Evolutionary conservation across 1,140 invertebrate species (phyloP).

Genomic region (Kradibia gibbosae): DNA sequence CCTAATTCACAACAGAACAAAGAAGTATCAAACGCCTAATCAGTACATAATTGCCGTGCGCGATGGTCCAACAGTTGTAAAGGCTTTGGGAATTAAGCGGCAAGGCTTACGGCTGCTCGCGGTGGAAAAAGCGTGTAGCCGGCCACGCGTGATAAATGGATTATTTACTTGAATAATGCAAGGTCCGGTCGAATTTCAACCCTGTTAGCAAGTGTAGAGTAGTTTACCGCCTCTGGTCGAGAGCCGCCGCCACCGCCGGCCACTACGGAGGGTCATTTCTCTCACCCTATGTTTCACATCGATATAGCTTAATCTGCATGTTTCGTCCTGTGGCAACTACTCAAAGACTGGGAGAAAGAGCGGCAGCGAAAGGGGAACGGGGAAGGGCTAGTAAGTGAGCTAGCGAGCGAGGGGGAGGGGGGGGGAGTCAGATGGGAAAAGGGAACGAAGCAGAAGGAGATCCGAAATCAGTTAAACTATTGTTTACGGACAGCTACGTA

Average conservation of each 20-base stretch:
- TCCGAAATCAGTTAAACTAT: slow-evolving; percentile 14
- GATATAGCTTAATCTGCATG: slow-evolving; percentile 44
- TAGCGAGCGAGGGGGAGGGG: background rate
- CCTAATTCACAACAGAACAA: too few relatives aligned
- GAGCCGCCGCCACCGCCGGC: background rate
- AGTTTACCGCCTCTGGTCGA: slow-evolving; percentile 47
- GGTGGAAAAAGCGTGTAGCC: slow-evolving; percentile 7
- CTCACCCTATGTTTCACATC: slow-evolving; percentile 48
- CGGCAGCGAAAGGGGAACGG: background rate
- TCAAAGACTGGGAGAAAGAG: slow-evolving; percentile 20
- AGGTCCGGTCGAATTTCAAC: slow-evolving; percentile 43
- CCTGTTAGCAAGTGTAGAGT: slow-evolving; percentile 40
- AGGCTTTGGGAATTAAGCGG: slow-evolving; percentile 43
- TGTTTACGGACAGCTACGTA: background rate
- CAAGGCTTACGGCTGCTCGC: background rate
- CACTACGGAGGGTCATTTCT: slow-evolving; percentile 40
- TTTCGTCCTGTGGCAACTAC: background rate
- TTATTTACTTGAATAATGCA: slow-evolving; percentile 51
- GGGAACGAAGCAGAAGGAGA: background rate
- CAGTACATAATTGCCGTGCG: slow-evolving; percentile 27
- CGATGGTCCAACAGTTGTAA: background rate
- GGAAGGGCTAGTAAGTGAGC: slow-evolving; percentile 9
- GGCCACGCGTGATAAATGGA: slow-evolving; percentile 47
- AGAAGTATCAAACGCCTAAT: slow-evolving; percentile 31
- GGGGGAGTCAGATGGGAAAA: too few relatives aligned